phyloP scores from a whole-genome alignment of 2,113 vertebrate genomes.

The Sarotherodon lohbergeri region DNA sequence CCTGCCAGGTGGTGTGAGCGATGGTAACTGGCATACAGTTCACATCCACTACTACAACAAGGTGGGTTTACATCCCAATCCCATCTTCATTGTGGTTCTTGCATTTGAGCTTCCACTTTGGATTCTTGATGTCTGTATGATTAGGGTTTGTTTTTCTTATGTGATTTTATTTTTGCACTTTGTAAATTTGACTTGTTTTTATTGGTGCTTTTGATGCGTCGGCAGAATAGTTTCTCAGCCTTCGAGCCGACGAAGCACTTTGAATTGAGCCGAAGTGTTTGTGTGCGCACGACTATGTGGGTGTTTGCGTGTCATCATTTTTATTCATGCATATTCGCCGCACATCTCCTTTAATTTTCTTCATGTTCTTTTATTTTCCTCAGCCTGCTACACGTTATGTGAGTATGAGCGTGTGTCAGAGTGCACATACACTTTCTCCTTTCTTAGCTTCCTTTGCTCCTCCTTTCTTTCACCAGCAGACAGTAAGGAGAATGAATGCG shows the following conservation, averaged over 20 bases:
- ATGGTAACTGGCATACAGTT: conserved; percentile 93
- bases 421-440: conserved; percentile 8
- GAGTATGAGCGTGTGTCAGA: conserved; percentile 60
- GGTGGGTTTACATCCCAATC: conserved; percentile 66
- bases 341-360: conserved; percentile 56
- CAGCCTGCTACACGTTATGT: conserved; percentile 68
- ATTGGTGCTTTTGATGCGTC: background rate
- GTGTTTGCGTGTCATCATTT: conserved; percentile 19
- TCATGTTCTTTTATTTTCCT: conserved; percentile 59
- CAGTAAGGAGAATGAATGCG: background rate
- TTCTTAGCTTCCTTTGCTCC: background rate
- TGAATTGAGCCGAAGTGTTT: background rate
- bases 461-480: background rate
- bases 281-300: background rate
- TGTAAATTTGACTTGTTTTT: background rate
- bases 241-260: background rate
- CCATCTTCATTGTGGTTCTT: background rate
- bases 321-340: conserved; percentile 26
- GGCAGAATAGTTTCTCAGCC: background rate
- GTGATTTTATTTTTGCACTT: background rate
- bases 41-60: conserved; percentile 97
- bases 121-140: background rate
- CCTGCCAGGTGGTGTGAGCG: conserved; percentile 87
- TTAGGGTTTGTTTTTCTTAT: background rate
- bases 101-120: background rate